Conservation (phyloP, 2,113 vertebrate genomes). For the Mesembrinibis cayennensis region DNA sequence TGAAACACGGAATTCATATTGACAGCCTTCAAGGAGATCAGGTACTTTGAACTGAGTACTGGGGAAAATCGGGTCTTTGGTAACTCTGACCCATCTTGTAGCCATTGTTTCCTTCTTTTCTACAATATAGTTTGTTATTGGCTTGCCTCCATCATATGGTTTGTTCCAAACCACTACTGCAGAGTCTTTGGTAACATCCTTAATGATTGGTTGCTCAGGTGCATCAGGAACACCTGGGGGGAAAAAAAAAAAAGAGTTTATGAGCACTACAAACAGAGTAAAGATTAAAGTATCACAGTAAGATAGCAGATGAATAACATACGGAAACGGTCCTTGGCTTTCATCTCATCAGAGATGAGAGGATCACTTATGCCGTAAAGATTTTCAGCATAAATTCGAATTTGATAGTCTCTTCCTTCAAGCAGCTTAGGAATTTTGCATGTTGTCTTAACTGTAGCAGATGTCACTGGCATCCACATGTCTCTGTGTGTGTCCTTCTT, state of each 20-base stretch:
- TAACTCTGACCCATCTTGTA: conserved; percentile 89
- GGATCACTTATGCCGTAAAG: conserved; percentile 96
- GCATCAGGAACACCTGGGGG: conserved; percentile 93
- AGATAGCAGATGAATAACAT: conserved; percentile 61
- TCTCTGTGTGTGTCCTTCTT: conserved; percentile 92
- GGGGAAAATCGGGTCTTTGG: conserved; percentile 90
- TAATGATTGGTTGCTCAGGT: conserved; percentile 89
- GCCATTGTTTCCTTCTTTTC: conserved; percentile 94
- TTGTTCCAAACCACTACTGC: conserved; percentile 91
- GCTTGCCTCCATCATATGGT: conserved; percentile 94
- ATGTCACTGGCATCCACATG: conserved; percentile 92
- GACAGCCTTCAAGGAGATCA: conserved; percentile 91
- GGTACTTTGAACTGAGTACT: conserved; percentile 89
- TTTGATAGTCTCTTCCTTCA: conserved; percentile 92
- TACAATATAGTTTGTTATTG: conserved; percentile 93
- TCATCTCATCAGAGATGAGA: conserved; percentile 93
- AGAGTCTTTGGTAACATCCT: conserved; percentile 89
- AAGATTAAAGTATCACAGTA: not conserved
- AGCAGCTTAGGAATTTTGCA: conserved; percentile 94
- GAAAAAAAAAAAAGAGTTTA: not conserved
- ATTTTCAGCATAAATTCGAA: conserved; percentile 95
- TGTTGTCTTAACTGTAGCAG: conserved; percentile 87
- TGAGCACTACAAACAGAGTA: not conserved
- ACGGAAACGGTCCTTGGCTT: conserved; percentile 96
- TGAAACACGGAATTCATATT: conserved; percentile 96